A percentile compares a stretch with the other conserved stretches of the same genome.
Evolutionary conservation across 2,888 invertebrate species (phyloP).

Genomic region (Linnaemya tessellans): DNA sequence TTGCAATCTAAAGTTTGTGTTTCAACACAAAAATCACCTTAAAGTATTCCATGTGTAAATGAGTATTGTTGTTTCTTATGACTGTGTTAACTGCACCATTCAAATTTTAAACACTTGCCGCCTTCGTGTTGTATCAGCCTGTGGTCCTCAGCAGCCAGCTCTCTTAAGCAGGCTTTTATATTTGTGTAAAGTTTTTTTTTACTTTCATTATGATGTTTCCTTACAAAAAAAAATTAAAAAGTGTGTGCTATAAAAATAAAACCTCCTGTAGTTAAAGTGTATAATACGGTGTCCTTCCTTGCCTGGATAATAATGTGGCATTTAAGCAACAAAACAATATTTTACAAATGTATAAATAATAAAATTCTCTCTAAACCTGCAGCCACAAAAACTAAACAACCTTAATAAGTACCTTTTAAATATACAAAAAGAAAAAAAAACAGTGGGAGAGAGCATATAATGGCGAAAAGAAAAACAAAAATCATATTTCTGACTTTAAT

Average conservation of each 20-base stretch:
- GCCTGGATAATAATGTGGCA: slow-evolving; percentile 58
- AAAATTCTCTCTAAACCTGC: slow-evolving; percentile 60
- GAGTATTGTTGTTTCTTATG: slow-evolving; percentile 33
- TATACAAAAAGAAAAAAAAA: slow-evolving; percentile 16
- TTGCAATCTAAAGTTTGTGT: slow-evolving; percentile 5
- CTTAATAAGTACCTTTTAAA: slow-evolving; percentile 67
- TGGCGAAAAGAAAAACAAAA: not conserved
- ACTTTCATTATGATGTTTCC: slow-evolving; percentile 25
- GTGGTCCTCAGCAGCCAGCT: not conserved
- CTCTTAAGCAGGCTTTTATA: not conserved
- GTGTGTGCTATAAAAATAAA: not conserved
- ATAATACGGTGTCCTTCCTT: slow-evolving; percentile 38
- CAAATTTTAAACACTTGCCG: slow-evolving; percentile 17
- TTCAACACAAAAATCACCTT: slow-evolving; percentile 18
- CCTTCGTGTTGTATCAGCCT: not conserved
- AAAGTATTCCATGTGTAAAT: slow-evolving; percentile 15
- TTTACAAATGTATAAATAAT: slow-evolving; percentile 67
- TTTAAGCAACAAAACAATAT: slow-evolving; percentile 59
- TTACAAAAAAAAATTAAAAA: slow-evolving; percentile 5
- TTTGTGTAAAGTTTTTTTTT: slow-evolving; percentile 15
- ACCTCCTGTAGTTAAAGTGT: slow-evolving; percentile 32
- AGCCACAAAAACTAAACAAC: slow-evolving; percentile 64
- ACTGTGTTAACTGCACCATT: slow-evolving; percentile 37
- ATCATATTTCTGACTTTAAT: slow-evolving; percentile 42
- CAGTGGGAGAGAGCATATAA: not conserved